Base-by-base conservation (phyloP, 35 echinoderm and acorn worm species). In the Stichopus chloronotus region DNA sequence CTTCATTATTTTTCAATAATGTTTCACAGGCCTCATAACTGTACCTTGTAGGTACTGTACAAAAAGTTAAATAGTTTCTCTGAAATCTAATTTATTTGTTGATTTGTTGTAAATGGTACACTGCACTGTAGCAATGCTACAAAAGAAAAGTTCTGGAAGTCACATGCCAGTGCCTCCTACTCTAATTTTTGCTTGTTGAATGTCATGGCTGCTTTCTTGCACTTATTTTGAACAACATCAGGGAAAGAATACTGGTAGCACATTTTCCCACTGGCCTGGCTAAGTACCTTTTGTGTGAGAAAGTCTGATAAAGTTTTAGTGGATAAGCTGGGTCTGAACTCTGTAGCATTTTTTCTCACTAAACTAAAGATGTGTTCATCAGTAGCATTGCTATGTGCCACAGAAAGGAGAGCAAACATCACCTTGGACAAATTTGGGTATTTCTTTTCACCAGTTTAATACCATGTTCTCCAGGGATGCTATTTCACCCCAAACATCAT, bases 401-500 rank as follows among this genome's bases (percentile, higher is more conserved):
- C 63, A 22, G 93, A 94, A 25, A 94, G 86, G 43, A 94, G 60
- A 57, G 65, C 23, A 30, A 90, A 65, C 92, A 93, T 93, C 17
- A 93, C 53, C 88, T 93, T 93, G 53, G 94, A 55, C 5, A 93
- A 85, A 55, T 81, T 13, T 92, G 17, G 63, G 80, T 93, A 95
- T 69, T 92, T 89, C 22, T 88, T 23, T 24, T 79, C 20, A 83
- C 74, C 60, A 43, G 60, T 93, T n/a, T n/a, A n/a, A n/a, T 90
- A 92, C 72, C 72, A 72, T 90, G 82, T 95, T 84, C 20, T 92
- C 58, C 11, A 95, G 76, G 53, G 78, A 13, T 6, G 81, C 74
- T 53, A 95, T 95, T 9, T 93, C 68, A 30, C 93, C 55, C 94
- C 94, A 92, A 84, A 11, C 58, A 65, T 92, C 94, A 86, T 92